Evolutionary conservation across 2,797 vertebrate genomes (phyloP).

Genomic region (Myiotriccus ornatus): DNA sequence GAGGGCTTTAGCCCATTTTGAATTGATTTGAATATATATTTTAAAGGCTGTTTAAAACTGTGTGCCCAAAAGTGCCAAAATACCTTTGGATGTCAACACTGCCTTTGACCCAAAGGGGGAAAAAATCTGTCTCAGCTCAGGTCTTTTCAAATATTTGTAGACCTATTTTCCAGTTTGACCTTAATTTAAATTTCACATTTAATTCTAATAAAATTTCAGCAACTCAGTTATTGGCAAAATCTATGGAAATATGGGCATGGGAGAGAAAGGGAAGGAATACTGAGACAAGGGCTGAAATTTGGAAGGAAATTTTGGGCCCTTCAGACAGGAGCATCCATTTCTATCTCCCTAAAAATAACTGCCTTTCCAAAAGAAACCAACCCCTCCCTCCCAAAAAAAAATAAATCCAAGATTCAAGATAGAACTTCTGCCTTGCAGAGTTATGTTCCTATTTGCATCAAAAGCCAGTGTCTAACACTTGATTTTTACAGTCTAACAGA

Average conservation of each 20-base stretch:
- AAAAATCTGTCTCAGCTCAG: neutral
- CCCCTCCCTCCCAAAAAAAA: no score
- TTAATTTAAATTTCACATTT: conserved; percentile 65
- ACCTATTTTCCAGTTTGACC: conserved; percentile 22
- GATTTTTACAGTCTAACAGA: conserved; percentile 55
- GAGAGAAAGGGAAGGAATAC: neutral
- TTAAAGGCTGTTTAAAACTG: conserved; percentile 26
- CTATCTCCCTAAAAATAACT: conserved; percentile 65
- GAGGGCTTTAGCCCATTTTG: conserved; percentile 20
- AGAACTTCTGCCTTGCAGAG: neutral
- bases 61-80: conserved; percentile 36
- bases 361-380: neutral
- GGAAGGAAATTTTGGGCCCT: neutral
- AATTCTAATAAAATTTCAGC: conserved; percentile 55
- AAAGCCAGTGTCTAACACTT: neutral
- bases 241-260: neutral
- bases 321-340: neutral
- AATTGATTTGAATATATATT: conserved; percentile 58
- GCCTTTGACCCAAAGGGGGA: conserved; percentile 39
- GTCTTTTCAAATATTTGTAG: conserved; percentile 61
- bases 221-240: conserved; percentile 11
- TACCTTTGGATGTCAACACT: conserved; percentile 31
- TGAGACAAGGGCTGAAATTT: neutral
- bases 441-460: conserved; percentile 26
- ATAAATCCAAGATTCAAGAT: neutral